Evolutionary conservation across 1,140 invertebrate genomes (phyloP).

Genomic region (Euborellia annulipes): DNA sequence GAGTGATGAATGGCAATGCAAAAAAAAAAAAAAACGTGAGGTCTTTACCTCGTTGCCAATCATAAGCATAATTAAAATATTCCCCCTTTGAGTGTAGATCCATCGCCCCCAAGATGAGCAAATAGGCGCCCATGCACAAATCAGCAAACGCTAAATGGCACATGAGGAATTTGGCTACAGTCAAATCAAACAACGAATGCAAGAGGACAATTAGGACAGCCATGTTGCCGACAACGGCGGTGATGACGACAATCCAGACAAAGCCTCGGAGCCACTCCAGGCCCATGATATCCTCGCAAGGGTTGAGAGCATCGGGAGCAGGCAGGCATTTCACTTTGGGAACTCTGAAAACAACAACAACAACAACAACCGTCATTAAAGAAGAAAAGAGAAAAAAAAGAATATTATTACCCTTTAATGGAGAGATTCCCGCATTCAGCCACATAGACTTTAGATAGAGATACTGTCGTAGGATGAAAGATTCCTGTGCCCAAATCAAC

Average conservation of each 20-base stretch:
- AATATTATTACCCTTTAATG: too few relatives aligned
- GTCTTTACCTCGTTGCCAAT: slow-evolving; percentile 45
- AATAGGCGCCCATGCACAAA: slow-evolving; percentile 45
- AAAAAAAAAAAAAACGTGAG: too few relatives aligned
- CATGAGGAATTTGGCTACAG: slow-evolving; percentile 50
- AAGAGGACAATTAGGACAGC: slow-evolving; percentile 36
- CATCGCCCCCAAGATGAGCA: slow-evolving; percentile 41
- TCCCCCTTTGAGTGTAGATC: slow-evolving; percentile 42
- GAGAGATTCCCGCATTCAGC: too few relatives aligned
- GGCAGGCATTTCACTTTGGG: slow-evolving; percentile 33
- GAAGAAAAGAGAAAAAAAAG: too few relatives aligned
- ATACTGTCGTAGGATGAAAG: too few relatives aligned
- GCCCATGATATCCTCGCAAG: slow-evolving; percentile 51
- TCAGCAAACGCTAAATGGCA: slow-evolving; percentile 51
- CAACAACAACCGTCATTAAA: too few relatives aligned
- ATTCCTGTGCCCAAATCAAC: too few relatives aligned
- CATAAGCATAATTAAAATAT: slow-evolving; percentile 49
- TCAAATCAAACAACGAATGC: slow-evolving; percentile 20
- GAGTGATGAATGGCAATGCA: too few relatives aligned
- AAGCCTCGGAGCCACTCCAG: slow-evolving; percentile 23
- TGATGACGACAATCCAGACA: slow-evolving; percentile 44
- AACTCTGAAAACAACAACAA: background rate
- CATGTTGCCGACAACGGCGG: slow-evolving; percentile 37
- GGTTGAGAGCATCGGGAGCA: slow-evolving; percentile 44
- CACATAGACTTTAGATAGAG: too few relatives aligned